These are phyloP conservation scores for Limnodromus scolopaceus DNA, from an alignment of 2,797 vertebrate genomes.

Conservation along the genomic window DNA sequence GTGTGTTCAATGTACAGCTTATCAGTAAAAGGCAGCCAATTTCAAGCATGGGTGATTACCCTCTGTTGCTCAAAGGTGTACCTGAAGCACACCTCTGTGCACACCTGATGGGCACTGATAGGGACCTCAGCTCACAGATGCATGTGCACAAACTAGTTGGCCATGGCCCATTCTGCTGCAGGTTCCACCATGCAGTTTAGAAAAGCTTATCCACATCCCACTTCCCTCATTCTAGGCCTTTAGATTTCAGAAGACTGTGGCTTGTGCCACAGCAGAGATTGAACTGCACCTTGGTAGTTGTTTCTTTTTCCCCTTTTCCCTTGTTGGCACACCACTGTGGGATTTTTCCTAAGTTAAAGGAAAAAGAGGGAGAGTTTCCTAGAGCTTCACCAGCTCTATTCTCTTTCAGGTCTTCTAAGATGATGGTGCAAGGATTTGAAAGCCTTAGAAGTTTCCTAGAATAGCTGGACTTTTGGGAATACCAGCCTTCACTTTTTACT, in stretches of 20 bases:
- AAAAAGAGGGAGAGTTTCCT: neutral
- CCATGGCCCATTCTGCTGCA: neutral
- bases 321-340: neutral
- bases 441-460: neutral
- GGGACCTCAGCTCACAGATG: neutral
- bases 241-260: neutral
- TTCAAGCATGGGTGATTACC: neutral
- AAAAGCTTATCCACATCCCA: neutral
- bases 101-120: neutral
- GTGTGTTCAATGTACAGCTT: neutral
- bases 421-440: neutral
- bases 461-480: neutral
- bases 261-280: neutral
- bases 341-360: conserved; percentile 14
- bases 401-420: neutral
- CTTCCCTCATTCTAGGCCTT: neutral
- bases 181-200: neutral
- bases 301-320: neutral
- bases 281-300: neutral
- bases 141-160: neutral
- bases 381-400: neutral
- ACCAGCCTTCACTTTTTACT: neutral
- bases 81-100: neutral
- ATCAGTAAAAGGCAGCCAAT: neutral
- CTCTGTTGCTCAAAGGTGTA: neutral